Conservation (phyloP, 2,113 vertebrate genomes). For the Triplophysa dalaica region DNA sequence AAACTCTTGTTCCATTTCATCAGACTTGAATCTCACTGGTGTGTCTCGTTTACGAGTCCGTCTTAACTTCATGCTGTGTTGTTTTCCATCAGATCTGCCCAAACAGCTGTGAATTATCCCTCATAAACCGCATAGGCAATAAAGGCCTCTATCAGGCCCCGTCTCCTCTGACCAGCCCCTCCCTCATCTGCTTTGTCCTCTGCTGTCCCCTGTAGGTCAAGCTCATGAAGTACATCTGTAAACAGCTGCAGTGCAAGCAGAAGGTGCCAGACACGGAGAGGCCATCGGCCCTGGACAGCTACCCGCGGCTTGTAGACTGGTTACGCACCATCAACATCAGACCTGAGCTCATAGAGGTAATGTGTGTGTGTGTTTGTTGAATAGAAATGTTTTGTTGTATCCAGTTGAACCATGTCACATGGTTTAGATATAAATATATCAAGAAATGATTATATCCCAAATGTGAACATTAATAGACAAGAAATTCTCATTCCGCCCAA, state of each 20-base stretch:
- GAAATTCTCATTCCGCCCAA: not conserved
- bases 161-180: slow-evolving; percentile 54
- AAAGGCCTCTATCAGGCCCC: slow-evolving; percentile 3
- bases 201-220: slow-evolving; percentile 83
- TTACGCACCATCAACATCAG: slow-evolving; percentile 88
- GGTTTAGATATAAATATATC: not conserved
- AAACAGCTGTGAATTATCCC: not conserved
- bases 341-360: slow-evolving; percentile 85
- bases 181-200: slow-evolving; percentile 55
- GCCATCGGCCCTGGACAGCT: slow-evolving; percentile 85
- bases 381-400: not conserved
- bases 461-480: not conserved
- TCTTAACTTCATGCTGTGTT: not conserved
- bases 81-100: not conserved
- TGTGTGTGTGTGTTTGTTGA: not conserved
- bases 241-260: slow-evolving; percentile 92
- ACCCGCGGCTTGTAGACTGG: slow-evolving; percentile 90
- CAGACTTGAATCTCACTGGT: not conserved
- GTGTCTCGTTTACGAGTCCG: not conserved
- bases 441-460: no score
- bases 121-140: not conserved
- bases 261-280: slow-evolving; percentile 86
- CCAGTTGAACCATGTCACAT: not conserved
- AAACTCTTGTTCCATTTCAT: no score
- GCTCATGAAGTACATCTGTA: slow-evolving; percentile 94